Evolutionary conservation across 1,140 invertebrate species (phyloP), one percentile per base, ranked within the genome.

Genomic region (Pectinophora gossypiella): DNA sequence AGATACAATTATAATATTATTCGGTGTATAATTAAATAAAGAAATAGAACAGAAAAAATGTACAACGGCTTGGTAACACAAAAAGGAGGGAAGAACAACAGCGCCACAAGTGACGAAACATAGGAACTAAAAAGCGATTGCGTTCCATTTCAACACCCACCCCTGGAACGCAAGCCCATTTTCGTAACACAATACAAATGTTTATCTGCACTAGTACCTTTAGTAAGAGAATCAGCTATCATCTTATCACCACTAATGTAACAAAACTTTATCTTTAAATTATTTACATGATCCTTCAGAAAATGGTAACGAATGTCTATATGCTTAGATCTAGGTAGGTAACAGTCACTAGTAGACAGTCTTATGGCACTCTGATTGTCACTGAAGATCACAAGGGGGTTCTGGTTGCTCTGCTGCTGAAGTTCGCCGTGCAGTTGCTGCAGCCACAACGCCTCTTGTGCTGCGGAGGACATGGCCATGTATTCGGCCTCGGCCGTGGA

Each of bases 401-500:
- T 6, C 47, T 13, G 21, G 47, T 10, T 20, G 19, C 10, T 23
- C 19, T 42, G 13, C 40, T n/a, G n/a, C n/a, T n/a, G n/a, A n/a
- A n/a, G n/a, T n/a, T n/a, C n/a, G n/a, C n/a, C n/a, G n/a, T n/a
- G n/a, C 18, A n/a, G 40, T 23, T 13, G 51, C 27, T 47, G 51
- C 54, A 27, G 20, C 40, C 2, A 56, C 3, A 3, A 56, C 51
- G 32, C 43, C 51, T 42, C 40, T 46, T 19, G 47, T 13, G 36
- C 46, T 51, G 20, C 42, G 47, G 1, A 56, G 3, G 10, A 51
- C 54, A 53, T 36, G 3, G 68, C 60, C 2, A 80, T 56, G 56
- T 68, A 76, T 54, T 84, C 77, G 19, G 76, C 64, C 55, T 85
- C 67, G 13, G 66, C 68, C 13, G 57, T 71, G 42, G 68, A 78